These are phyloP conservation scores for Malurus leucopterus DNA, from an alignment of 2,797 vertebrate species.

Conservation along the genomic window DNA sequence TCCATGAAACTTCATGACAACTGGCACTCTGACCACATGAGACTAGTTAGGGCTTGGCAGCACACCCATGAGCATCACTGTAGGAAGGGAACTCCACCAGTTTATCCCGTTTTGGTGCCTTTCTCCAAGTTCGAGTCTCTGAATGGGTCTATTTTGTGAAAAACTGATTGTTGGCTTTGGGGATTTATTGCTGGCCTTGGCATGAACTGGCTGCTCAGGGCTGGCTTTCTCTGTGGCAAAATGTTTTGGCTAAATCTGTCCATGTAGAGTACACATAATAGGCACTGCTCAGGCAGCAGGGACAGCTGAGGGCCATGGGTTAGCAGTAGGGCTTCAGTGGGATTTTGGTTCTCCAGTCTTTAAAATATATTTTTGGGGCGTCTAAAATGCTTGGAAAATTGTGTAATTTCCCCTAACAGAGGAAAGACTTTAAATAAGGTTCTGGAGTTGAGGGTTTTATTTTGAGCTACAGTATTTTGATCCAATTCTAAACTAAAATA, in stretches of 20 bases:
- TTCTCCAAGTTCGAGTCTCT: neutral
- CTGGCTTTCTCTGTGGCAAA: neutral
- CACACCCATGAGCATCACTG: neutral
- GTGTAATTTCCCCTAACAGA: neutral
- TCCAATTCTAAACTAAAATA: neutral
- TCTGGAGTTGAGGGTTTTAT: neutral
- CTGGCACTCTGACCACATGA: neutral
- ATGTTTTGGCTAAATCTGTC: neutral
- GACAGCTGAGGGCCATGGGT: neutral
- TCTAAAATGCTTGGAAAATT: neutral
- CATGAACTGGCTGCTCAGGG: neutral
- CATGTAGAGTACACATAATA: neutral
- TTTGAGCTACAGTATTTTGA: neutral
- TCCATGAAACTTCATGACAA: neutral
- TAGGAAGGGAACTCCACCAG: neutral
- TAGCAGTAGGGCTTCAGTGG: neutral
- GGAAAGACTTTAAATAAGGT: neutral
- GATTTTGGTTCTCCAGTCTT: neutral
- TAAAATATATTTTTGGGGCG: neutral
- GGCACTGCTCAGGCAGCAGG: fast-evolving
- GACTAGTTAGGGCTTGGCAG: neutral
- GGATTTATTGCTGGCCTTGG: neutral
- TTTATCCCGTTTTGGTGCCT: neutral
- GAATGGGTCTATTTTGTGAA: neutral
- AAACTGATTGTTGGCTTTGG: neutral